Percentiles rank a stretch among this genome's conserved stretches.
phyloP scores from a whole-genome alignment of 2,888 invertebrate genomes.

The Monochamus alternatus region DNA sequence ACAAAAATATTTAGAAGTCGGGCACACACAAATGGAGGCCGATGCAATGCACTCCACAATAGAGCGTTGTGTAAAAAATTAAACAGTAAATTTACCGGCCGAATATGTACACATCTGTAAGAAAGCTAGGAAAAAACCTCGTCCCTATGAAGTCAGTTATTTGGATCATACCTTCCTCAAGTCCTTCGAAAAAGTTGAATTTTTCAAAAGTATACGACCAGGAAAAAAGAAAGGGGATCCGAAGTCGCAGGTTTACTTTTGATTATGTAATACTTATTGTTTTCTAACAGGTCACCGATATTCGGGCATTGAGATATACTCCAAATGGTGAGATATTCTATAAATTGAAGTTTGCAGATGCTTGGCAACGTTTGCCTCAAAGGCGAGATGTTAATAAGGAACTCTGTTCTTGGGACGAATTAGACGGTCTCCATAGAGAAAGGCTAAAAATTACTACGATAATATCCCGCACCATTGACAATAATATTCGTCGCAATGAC shows the following conservation, averaged over 20 bases:
- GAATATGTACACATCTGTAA: constrained; percentile 31
- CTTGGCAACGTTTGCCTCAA: background rate
- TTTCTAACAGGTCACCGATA: constrained; percentile 35
- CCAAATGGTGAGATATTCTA: constrained; percentile 29
- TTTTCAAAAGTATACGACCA: constrained; percentile 46
- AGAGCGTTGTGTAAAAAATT: constrained; percentile 6
- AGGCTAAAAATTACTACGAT: background rate
- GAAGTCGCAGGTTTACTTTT: too few species aligned
- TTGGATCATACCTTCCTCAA: constrained; percentile 40
- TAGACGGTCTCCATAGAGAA: background rate
- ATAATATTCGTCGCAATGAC: too few species aligned
- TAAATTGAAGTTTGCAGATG: background rate
- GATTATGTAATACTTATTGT: background rate
- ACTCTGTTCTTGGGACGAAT: background rate
- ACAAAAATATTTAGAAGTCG: constrained; percentile 27
- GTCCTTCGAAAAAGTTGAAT: constrained; percentile 31
- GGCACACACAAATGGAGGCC: constrained; percentile 28
- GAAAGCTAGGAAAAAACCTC: constrained; percentile 34
- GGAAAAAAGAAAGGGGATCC: constrained; percentile 41
- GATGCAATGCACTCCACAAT: constrained; percentile 16
- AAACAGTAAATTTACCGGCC: constrained; percentile 25
- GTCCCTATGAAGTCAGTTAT: constrained; percentile 43
- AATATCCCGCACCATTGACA: background rate
- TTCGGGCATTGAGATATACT: constrained; percentile 42
- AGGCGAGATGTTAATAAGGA: constrained; percentile 2